Evolutionary conservation across 2,888 invertebrate species (phyloP).

Genomic region (Laspeyria flexula): DNA sequence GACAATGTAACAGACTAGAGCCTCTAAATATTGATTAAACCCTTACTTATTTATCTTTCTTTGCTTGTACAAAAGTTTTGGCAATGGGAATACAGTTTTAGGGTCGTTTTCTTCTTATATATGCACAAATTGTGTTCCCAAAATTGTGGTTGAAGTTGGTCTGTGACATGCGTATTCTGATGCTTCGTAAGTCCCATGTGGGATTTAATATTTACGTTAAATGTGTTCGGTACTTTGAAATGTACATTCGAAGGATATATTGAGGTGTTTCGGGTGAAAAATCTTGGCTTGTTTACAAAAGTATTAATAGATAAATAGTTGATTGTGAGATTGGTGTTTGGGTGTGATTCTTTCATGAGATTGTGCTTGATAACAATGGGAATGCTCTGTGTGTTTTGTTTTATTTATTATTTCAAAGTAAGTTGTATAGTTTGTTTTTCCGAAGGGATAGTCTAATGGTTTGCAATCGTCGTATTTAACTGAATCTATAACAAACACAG

Average conservation of each 20-base stretch:
- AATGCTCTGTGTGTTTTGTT: neutral
- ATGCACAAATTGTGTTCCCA: slow-evolving; percentile 38
- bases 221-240: slow-evolving; percentile 25
- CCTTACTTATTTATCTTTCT: slow-evolving; percentile 37
- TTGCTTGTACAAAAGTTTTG: slow-evolving; percentile 28
- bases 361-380: neutral
- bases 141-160: slow-evolving; percentile 26
- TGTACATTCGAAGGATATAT: slow-evolving; percentile 38
- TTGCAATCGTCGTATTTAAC: no score
- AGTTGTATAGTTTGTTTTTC: no score
- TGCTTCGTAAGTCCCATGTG: slow-evolving; percentile 23
- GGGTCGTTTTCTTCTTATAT: slow-evolving; percentile 27
- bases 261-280: slow-evolving; percentile 4
- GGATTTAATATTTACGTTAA: slow-evolving; percentile 42
- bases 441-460: no score
- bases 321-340: neutral
- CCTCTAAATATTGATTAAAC: slow-evolving; percentile 52
- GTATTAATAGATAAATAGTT: slow-evolving; percentile 10
- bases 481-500: no score
- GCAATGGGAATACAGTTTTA: slow-evolving; percentile 25
- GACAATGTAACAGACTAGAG: slow-evolving; percentile 31
- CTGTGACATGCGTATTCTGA: slow-evolving; percentile 14
- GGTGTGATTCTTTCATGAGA: neutral
- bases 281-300: slow-evolving; percentile 10
- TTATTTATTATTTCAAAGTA: neutral